Evolutionary conservation across 1,140 invertebrate species (phyloP).

Genomic region (Andrena cerasifolii): DNA sequence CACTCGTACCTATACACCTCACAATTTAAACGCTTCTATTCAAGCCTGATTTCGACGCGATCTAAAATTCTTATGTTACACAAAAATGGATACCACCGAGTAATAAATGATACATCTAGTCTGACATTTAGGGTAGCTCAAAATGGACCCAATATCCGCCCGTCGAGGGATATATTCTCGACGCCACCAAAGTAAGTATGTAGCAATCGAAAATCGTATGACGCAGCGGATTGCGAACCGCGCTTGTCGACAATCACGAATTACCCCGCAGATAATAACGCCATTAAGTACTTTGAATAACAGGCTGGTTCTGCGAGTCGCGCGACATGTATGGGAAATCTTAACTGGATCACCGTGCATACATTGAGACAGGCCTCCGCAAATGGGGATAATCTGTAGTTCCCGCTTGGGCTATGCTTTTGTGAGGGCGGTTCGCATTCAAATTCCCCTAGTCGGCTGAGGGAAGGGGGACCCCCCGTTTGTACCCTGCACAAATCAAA

Average conservation of each 20-base stretch:
- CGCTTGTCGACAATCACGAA: neutral
- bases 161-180: too few species aligned
- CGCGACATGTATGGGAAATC: conserved; percentile 17
- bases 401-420: conserved; percentile 53
- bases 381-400: conserved; percentile 49
- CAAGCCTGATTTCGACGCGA: too few species aligned
- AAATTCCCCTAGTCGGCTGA: conserved; percentile 32
- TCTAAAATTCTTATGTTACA: too few species aligned
- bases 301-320: neutral
- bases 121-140: too few species aligned
- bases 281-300: conserved; percentile 18
- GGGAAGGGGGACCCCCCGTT: conserved; percentile 1
- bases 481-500: conserved; percentile 51
- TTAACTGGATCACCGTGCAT: conserved; percentile 35
- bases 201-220: too few species aligned
- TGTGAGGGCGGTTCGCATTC: conserved; percentile 36
- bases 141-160: too few species aligned
- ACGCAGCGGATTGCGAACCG: neutral
- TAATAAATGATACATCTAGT: neutral
- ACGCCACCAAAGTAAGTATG: neutral
- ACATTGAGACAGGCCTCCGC: conserved; percentile 1
- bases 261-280: conserved; percentile 4
- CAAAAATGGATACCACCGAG: too few species aligned
- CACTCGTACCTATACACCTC: too few species aligned
- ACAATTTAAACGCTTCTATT: too few species aligned